phyloP scores from a whole-genome alignment of 1,140 invertebrate species.

The Eubasilissa regina region DNA sequence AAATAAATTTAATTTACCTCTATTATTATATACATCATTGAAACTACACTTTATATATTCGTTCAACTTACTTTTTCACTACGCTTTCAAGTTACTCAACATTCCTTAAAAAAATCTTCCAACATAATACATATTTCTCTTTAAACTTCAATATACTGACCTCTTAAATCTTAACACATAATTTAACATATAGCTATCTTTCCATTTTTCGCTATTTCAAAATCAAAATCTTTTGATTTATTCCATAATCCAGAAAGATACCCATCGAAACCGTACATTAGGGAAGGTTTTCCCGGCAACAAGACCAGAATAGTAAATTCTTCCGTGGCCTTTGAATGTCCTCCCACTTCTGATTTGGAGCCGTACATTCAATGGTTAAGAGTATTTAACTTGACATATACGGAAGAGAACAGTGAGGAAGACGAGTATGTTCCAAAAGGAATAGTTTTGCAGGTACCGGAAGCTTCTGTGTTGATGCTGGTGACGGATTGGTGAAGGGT shows the following conservation, averaged over 20 bases:
- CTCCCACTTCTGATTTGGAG: slow-evolving; percentile 82
- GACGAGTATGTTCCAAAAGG: slow-evolving; percentile 72
- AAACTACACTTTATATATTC: no score
- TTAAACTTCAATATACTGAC: no score
- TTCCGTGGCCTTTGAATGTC: slow-evolving; percentile 82
- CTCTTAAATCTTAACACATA: no score
- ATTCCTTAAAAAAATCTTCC: no score
- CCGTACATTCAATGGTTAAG: slow-evolving; percentile 83
- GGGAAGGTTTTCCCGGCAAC: slow-evolving; percentile 85
- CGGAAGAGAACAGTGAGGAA: slow-evolving; percentile 69
- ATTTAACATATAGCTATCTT: no score
- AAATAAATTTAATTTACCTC: no score
- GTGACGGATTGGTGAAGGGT: slow-evolving; percentile 38
- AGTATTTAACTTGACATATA: slow-evolving; percentile 65
- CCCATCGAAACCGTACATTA: slow-evolving; percentile 85
- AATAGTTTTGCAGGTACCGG: slow-evolving; percentile 72
- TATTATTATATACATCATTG: no score
- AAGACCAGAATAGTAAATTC: slow-evolving; percentile 81
- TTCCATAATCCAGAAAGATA: slow-evolving; percentile 75
- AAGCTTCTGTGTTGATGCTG: slow-evolving; percentile 49
- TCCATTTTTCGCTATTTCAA: background rate
- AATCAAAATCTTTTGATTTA: slow-evolving; percentile 3
- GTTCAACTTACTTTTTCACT: no score
- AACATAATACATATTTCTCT: no score
- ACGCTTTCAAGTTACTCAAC: no score